Evolutionary conservation across 1,140 invertebrate species (phyloP), one percentile per base, ranked within the genome.

Genomic region (Pissodes strobi): DNA sequence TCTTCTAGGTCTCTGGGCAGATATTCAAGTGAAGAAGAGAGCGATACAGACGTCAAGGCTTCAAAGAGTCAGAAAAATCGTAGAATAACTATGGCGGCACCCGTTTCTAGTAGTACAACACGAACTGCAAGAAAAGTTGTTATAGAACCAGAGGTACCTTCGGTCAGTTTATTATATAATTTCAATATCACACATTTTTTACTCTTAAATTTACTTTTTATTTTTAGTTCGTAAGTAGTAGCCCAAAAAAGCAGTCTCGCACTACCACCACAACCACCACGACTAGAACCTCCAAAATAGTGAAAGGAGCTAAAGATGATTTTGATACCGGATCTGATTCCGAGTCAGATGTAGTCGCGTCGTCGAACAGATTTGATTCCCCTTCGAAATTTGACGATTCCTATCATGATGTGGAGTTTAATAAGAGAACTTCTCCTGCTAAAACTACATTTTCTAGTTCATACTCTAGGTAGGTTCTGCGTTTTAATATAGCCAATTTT

Each of bases 1-100:
- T 52, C 72, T 70, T 78, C 75, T 59, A 79, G 82, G 22, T 79
- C 81, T 15, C 25, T 84, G 23, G 82, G 82, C 34, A 79, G 79
- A 57, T 85, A 83, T 67, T 85, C 84, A 0, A 84, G 82, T 68
- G 83, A 84, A 18, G 84, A 85, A 67, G 83, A 85, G 27, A 84
- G 83, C 30, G 78, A 78, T 56, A 52, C 52, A 12, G 77, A 75
- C 30, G 62, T 55, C n/a, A 76, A 71, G 64, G 38, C 61, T 15
- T 53, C 45, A 2, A 73, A 76, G 74, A 78, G 74, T 23, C 79
- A 81, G 52, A 82, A 82, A 22, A 82, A 79, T 61, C 75, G 81
- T 15, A 75, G 80, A 13, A 75, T 79, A 13, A 80, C 82, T 3
- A 78, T 78, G 70, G 76, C 81, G 1, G 81, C 79, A 0, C 49